A percentile compares a stretch with the other conserved stretches of the same genome.
Conservation (phyloP, 2,797 vertebrate genomes). For the Glyptemys insculpta region DNA sequence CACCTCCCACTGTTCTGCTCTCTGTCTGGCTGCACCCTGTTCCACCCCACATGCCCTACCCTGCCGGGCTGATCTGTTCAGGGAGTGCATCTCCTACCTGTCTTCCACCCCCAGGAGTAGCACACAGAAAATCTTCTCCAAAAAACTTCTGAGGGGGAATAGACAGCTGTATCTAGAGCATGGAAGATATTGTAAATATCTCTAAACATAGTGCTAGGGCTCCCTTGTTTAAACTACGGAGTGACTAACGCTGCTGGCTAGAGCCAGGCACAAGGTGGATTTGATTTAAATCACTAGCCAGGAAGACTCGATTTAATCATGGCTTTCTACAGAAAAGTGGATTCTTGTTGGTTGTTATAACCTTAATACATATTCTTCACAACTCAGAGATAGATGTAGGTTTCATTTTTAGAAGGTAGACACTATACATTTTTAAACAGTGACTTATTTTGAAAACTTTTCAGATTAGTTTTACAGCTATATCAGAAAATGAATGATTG, state of each 20-base stretch:
- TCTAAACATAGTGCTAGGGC: neutral
- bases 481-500: too few relatives aligned
- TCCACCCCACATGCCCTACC: neutral
- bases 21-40: neutral
- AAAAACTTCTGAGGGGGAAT: neutral
- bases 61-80: neutral
- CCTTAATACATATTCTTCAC: too few relatives aligned
- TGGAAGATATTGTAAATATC: neutral
- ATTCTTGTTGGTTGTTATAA: too few relatives aligned
- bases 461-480: too few relatives aligned
- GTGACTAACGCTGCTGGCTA: neutral
- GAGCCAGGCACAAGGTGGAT: neutral
- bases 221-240: neutral
- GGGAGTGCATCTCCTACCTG: neutral
- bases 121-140: neutral
- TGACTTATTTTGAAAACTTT: too few relatives aligned
- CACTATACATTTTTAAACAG: too few relatives aligned
- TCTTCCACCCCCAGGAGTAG: neutral
- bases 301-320: too few relatives aligned
- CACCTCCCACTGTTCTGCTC: neutral
- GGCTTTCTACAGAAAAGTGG: too few relatives aligned
- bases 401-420: too few relatives aligned
- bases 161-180: neutral
- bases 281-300: too few relatives aligned
- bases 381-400: too few relatives aligned